Base-by-base conservation (phyloP, 2,113 vertebrate genomes). In the Ceratotherium simum region DNA sequence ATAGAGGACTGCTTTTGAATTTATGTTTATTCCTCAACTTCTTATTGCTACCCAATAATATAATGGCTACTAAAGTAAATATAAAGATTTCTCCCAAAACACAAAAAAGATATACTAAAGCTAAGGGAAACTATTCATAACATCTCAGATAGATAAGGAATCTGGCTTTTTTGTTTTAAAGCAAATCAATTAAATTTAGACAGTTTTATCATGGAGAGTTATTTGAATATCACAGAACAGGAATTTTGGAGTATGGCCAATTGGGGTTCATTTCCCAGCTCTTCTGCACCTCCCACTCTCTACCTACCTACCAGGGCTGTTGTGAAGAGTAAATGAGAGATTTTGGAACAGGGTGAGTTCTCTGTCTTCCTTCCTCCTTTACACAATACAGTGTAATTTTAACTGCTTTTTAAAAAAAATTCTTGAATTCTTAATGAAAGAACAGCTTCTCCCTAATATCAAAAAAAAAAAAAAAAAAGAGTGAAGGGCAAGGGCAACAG, bases 1-100 rank as follows among this genome's bases (percentile, higher is more conserved):
- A 31, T 16, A 31, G 67, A 95, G 46, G 18, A 70, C 6, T 93
- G 12, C 33, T 96, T 97, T 91, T 78, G 60, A 97, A 96, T 75
- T 64, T 79, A 48, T 31, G 13, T 17, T 76, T 95, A 60, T 88
- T 75, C 18, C 88, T 62, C 73, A 58, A 33, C 87, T 62, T 88
- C 27, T 96, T 90, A 75, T 39, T 83, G 36, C 6, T 16, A 80
- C 4, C 36, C n/a, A 58, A 25, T 94, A 97, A 78, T 27, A 76
- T 13, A 51, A 76, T 89, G 60, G 10, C 56, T 78, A 72, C 21
- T 90, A 78, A 91, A 92, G 18, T 87, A 64, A 87, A 95, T 58
- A n/a, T 42, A 70, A 56, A 84, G 3, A 92, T 56, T 81, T 5
- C 33, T 70, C 42, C 10, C 25, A 17, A 94, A 65, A 85, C 25